A percentile compares a stretch with the other conserved stretches of the same genome.
phyloP scores from a whole-genome alignment of 2,888 invertebrate genomes.

The Didymodactylos carnosus region DNA sequence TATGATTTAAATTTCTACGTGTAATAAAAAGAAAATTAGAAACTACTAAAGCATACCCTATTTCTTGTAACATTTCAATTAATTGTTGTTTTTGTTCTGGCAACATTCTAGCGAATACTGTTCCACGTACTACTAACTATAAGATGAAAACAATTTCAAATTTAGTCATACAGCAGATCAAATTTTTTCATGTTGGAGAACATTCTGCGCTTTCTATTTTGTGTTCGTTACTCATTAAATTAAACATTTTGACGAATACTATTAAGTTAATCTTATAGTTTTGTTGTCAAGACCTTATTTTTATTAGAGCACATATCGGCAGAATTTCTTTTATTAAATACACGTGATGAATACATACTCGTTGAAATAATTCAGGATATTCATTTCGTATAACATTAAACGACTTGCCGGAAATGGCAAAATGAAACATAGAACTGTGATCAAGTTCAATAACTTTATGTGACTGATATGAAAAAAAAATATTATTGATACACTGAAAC shows the following conservation, averaged over 20 bases:
- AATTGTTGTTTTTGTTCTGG: conserved; percentile 86
- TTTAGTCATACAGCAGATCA: background rate
- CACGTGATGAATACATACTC: conserved; percentile 26
- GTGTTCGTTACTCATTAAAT: too few relatives aligned
- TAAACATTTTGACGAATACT: too few relatives aligned
- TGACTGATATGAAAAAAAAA: conserved; percentile 1
- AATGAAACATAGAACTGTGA: conserved; percentile 26
- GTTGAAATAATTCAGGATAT: conserved; percentile 50
- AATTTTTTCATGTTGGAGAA: too few relatives aligned
- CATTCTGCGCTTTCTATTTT: too few relatives aligned
- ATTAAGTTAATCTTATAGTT: too few relatives aligned
- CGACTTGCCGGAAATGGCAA: conserved; percentile 44
- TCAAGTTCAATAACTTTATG: conserved; percentile 8
- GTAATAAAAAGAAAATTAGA: too few relatives aligned
- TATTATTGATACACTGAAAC: too few relatives aligned
- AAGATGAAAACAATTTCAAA: background rate
- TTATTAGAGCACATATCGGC: too few relatives aligned
- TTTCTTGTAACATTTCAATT: conserved; percentile 59
- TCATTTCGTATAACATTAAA: conserved; percentile 52
- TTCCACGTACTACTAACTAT: conserved; percentile 42
- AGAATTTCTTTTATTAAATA: too few relatives aligned
- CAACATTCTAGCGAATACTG: conserved; percentile 78
- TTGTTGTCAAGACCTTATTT: too few relatives aligned
- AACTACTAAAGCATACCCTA: conserved; percentile 9
- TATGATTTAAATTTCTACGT: too few relatives aligned